Evolutionary conservation across 2,113 vertebrate genomes (phyloP), one percentile per base, ranked within the genome.

Genomic region (Leptobrachium leishanense): DNA sequence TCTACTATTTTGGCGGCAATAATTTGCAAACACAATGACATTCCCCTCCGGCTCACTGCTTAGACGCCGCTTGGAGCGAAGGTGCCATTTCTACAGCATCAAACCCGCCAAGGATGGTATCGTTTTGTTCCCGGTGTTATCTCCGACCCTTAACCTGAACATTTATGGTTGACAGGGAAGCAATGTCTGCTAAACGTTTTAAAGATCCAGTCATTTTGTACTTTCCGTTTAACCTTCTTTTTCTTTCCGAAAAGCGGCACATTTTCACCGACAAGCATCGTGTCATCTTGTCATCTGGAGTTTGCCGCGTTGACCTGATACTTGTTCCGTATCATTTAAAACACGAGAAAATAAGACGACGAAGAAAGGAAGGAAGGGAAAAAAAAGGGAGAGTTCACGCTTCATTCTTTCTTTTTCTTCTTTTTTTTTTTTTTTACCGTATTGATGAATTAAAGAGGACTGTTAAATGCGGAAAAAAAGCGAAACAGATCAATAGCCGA

Each of bases 401-500:
- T 83, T 88, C 85, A 80, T 50, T 31, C 20, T 31, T 31, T 31
- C 20, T 31, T 31, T 31, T 31, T 31, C 20, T 31, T 31, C 20
- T 31, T 79, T 41, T 5, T 42, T 54, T 76, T 79, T 41, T 5
- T 42, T 54, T 76, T 85, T 87, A 77, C 82, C 87, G 88, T 89
- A 88, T 85, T 84, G 87, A 87, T 82, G 84, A 90, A 84, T 66
- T 70, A 50, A 68, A 84, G 84, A 84, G 83, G 83, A 72, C 85
- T 41, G 73, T 84, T 87, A 84, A 85, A 81, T 78, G 85, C 82
- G 80, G 85, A 88, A 89, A 31, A 31, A 31, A 86, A 87, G 59
- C 84, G 87, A 83, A 75, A 76, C 84, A 81, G 88, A 88, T 88
- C 85, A 79, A 92, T 93, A 89, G 0, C 67, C 46, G 77, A 82